Conservation (phyloP, 2,888 invertebrate species). For the Oscheius sp. region DNA sequence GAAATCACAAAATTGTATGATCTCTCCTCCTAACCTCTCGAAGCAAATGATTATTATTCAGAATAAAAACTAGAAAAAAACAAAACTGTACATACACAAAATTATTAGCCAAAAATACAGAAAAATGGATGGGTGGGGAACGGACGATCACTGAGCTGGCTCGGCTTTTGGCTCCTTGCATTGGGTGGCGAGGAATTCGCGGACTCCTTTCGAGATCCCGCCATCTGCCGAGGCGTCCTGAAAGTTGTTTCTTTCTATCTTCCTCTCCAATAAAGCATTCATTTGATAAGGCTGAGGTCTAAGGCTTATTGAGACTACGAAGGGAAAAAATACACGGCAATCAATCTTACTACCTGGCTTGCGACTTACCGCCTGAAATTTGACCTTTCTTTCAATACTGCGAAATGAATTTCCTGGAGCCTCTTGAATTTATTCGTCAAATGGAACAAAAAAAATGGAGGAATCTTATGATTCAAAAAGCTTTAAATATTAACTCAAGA, state of each 20-base stretch:
- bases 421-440: too few species aligned
- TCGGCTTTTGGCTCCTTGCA: constrained; percentile 62
- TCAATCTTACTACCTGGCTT: background rate
- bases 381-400: background rate
- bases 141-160: too few species aligned
- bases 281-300: too few species aligned
- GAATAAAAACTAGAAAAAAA: constrained; percentile 4
- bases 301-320: too few species aligned
- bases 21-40: background rate
- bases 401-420: too few species aligned
- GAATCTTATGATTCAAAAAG: too few species aligned
- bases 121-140: background rate
- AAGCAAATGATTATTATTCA: constrained; percentile 4
- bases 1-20: background rate
- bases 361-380: constrained; percentile 4
- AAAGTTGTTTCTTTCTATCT: too few species aligned
- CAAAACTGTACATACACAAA: constrained; percentile 26
- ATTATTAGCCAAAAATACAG: background rate
- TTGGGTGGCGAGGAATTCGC: constrained; percentile 61
- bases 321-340: background rate
- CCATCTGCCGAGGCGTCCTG: constrained; percentile 54
- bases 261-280: too few species aligned
- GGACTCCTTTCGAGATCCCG: constrained; percentile 61
- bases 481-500: too few species aligned
- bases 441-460: too few species aligned